Base-by-base conservation (phyloP, 2,888 invertebrate genomes). In the Polietes domitor region DNA sequence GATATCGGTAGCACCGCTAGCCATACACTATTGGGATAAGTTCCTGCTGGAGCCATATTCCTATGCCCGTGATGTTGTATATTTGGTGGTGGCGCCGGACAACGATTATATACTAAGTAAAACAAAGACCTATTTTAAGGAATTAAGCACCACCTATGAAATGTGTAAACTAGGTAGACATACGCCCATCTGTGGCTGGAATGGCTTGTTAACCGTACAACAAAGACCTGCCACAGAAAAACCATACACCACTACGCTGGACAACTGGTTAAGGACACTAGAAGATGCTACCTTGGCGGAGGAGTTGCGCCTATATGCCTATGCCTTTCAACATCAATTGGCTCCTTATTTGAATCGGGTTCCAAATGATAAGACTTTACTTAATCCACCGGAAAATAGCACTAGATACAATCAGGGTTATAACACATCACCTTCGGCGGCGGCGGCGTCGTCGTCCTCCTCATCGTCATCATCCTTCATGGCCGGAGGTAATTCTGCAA, bases 1-100 rank as follows among this genome's bases (percentile, higher is more conserved):
- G 97, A 93, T 99, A 63, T 96, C 98, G 6, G 93, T 98, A 53
- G 97, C 98, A n/a, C 99, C 99, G 0, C 97, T 98, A 91, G 97
- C 98, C 70, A 94, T 99, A 55, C 96, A 97, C 83, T 98, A 97
- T 91, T 99, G 99, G 99, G 99, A 99, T 92, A 96, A 98, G 89
- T 94, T 99, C n/a, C 93, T 97, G n/a, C 93, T 99, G 12, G 99
- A 99, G 91, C 99, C 99, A 0, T 98, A 98, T 92, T 96, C 98
- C n/a, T 97, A 97, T 90, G 94, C 97, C 5, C 94, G 99, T 41
- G 99, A 99, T 91, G 95, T 99, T 0, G 98, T 97, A 26, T 99
- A 99, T 91, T 94, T 99, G 50, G 98, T 99, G 7, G 95, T 99
- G 0, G 96, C 98, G 41, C 98, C 99, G 0, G 99, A 99, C 89